These are phyloP conservation scores for Mantis religiosa DNA, from an alignment of 2,888 invertebrate species.

Conservation along the genomic window DNA sequence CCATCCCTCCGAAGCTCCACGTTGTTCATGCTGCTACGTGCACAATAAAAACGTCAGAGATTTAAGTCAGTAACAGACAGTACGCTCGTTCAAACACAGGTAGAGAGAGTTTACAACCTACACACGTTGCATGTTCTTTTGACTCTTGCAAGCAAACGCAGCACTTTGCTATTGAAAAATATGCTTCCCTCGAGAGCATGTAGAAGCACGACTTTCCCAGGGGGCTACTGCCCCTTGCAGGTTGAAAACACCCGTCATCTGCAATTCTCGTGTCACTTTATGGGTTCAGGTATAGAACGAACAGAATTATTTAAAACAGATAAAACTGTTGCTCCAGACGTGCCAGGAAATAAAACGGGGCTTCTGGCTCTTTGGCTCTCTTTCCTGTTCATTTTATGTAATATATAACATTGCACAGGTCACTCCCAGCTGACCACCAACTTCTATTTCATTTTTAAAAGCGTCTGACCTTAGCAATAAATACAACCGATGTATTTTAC, in stretches of 20 bases:
- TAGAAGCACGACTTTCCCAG: neutral
- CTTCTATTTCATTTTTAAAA: too few relatives aligned
- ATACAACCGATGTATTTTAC: too few relatives aligned
- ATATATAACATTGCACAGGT: neutral
- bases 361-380: neutral
- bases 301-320: neutral
- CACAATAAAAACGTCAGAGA: neutral
- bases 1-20: too few relatives aligned
- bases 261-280: neutral
- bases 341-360: neutral
- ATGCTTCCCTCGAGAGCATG: neutral
- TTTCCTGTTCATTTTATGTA: neutral
- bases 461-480: too few relatives aligned
- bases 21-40: too few relatives aligned
- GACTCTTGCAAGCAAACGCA: neutral
- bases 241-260: neutral
- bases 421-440: too few relatives aligned
- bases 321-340: neutral
- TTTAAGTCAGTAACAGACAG: neutral
- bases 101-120: neutral
- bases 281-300: neutral
- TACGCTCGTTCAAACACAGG: neutral
- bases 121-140: neutral
- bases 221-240: neutral
- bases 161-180: neutral